phyloP scores from a whole-genome alignment of 1,140 invertebrate species.

The Pseudoatta argentina region DNA sequence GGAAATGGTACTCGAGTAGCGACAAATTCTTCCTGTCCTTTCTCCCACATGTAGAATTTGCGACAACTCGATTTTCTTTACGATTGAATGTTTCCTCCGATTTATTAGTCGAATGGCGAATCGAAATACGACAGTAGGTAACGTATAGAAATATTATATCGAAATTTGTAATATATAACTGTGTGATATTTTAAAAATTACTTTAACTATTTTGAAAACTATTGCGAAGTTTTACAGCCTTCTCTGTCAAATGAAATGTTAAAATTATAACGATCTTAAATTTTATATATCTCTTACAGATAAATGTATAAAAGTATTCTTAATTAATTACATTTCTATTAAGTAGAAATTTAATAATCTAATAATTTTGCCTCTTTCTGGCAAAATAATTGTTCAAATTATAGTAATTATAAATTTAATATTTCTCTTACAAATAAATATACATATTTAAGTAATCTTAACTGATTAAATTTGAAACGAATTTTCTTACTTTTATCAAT shows the following conservation, averaged over 20 bases:
- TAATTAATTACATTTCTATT: slow-evolving; percentile 4
- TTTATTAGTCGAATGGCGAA: slow-evolving; percentile 39
- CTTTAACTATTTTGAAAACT: background rate
- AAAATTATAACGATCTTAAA: background rate
- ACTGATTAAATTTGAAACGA: background rate
- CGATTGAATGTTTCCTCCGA: slow-evolving; percentile 32
- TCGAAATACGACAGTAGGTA: background rate
- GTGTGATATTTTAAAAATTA: slow-evolving; percentile 13
- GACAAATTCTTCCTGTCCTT: slow-evolving; percentile 46
- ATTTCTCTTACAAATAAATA: background rate
- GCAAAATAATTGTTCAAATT: background rate
- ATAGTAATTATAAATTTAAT: background rate
- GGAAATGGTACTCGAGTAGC: slow-evolving; percentile 67
- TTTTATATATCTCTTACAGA: background rate
- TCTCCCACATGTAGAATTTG: background rate
- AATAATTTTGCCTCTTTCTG: background rate
- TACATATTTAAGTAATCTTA: background rate
- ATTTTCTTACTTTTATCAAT: background rate
- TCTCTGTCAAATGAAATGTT: background rate
- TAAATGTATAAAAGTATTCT: background rate
- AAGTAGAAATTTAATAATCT: no score
- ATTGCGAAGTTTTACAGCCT: background rate
- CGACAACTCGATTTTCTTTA: slow-evolving; percentile 57
- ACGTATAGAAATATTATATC: slow-evolving; percentile 12
- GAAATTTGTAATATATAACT: background rate